A percentile compares a stretch with the other conserved stretches of the same genome.
These are phyloP conservation scores for Drosophila burlai DNA, from an alignment of 1,140 invertebrate genomes.

Conservation along the genomic window DNA sequence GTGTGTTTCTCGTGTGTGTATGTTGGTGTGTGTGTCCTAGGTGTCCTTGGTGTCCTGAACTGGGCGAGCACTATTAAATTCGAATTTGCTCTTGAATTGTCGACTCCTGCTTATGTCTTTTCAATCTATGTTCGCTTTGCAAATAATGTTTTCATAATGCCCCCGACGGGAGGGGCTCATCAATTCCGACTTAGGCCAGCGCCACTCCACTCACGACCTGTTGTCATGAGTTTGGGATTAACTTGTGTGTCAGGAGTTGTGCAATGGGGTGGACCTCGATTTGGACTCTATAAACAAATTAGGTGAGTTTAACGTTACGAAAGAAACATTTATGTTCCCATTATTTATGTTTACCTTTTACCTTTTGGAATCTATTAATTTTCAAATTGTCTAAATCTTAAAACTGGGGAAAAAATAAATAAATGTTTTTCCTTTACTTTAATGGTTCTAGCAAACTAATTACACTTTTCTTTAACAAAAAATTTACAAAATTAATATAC, in stretches of 20 bases:
- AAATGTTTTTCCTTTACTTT: not conserved
- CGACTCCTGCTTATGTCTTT: slow-evolving; percentile 15
- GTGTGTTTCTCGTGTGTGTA: slow-evolving; percentile 1
- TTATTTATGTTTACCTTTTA: not conserved
- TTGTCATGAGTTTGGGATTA: slow-evolving; percentile 50
- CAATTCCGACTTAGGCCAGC: slow-evolving; percentile 59
- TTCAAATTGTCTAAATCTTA: not conserved
- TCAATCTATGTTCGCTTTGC: slow-evolving; percentile 17
- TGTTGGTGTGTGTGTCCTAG: slow-evolving; percentile 18
- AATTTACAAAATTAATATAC: too few relatives aligned
- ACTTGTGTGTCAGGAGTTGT: slow-evolving; percentile 10
- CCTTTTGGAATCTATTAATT: not conserved
- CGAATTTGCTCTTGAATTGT: slow-evolving; percentile 11
- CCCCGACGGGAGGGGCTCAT: slow-evolving; percentile 53
- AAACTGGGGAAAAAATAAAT: not conserved
- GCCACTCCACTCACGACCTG: slow-evolving; percentile 39
- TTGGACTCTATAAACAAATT: not conserved
- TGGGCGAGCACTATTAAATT: slow-evolving; percentile 32
- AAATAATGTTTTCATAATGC: slow-evolving; percentile 58
- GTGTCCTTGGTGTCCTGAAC: slow-evolving; percentile 1
- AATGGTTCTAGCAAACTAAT: too few relatives aligned
- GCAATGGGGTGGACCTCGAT: not conserved
- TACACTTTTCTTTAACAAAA: too few relatives aligned
- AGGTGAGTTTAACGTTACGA: not conserved
- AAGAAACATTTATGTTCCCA: not conserved